Percentiles rank a stretch among this genome's conserved stretches.
Conservation (phyloP, 37 sponge, comb jelly and placozoan species). For the Chondrosia reniformis region DNA sequence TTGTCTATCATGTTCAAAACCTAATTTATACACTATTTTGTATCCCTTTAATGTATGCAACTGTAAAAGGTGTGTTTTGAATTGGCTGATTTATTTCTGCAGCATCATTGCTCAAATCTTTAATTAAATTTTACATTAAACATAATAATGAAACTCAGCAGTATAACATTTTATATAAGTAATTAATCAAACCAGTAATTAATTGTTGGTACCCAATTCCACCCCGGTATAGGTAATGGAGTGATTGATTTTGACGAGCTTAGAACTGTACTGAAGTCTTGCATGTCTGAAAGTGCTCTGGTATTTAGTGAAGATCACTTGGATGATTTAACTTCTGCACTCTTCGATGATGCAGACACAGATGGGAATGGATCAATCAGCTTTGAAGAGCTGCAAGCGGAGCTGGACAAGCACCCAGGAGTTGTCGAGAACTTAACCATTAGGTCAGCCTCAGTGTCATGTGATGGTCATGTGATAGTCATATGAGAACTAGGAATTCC, state of each 20-base stretch:
- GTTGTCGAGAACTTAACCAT: slow-evolving; percentile 83
- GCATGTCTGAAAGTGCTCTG: slow-evolving; percentile 80
- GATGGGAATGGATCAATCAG: slow-evolving; percentile 77
- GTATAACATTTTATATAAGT: no score
- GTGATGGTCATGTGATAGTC: no score
- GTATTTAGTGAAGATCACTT: slow-evolving; percentile 68
- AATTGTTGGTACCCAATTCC: no score
- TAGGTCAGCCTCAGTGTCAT: not conserved
- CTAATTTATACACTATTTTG: no score
- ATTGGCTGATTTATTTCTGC: not conserved
- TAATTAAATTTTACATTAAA: no score
- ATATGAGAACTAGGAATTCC: no score
- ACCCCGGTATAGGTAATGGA: slow-evolving; percentile 76
- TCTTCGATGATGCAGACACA: slow-evolving; percentile 80
- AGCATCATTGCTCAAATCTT: not conserved
- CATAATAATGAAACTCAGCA: no score
- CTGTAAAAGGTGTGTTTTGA: slow-evolving; percentile 1
- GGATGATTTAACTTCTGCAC: slow-evolving; percentile 61
- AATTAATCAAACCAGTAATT: no score
- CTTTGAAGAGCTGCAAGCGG: slow-evolving; percentile 78
- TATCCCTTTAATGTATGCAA: no score
- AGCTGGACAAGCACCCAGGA: slow-evolving; percentile 80
- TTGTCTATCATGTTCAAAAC: no score
- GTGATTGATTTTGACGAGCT: slow-evolving; percentile 77
- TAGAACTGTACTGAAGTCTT: slow-evolving; percentile 77